Conservation (phyloP, 2,797 vertebrate species). For the Chromis chromis region DNA sequence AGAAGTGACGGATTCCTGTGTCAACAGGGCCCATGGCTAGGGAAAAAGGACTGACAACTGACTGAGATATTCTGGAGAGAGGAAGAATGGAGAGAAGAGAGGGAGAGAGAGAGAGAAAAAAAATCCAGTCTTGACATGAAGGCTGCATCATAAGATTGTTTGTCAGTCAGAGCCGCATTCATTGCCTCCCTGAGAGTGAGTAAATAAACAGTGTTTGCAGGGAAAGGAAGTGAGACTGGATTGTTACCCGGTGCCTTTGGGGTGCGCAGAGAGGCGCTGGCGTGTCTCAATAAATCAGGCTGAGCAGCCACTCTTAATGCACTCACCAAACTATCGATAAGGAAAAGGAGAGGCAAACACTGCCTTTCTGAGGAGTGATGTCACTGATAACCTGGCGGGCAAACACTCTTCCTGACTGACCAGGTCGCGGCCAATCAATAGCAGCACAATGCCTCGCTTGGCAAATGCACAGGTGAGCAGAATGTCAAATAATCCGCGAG, state of each 20-base stretch:
- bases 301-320: slow-evolving; percentile 74
- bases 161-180: slow-evolving; percentile 76
- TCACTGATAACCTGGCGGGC: slow-evolving; percentile 77
- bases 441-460: slow-evolving; percentile 64
- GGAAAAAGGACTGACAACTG: slow-evolving; percentile 77
- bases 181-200: slow-evolving; percentile 73
- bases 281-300: slow-evolving; percentile 78
- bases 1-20: slow-evolving; percentile 81
- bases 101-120: slow-evolving; percentile 7
- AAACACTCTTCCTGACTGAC: slow-evolving; percentile 64
- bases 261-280: slow-evolving; percentile 55
- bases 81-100: slow-evolving; percentile 37
- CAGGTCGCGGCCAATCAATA: slow-evolving; percentile 74
- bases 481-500: slow-evolving; percentile 70
- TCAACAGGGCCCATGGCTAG: slow-evolving; percentile 79
- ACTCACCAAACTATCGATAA: slow-evolving; percentile 79
- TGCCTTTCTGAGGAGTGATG: slow-evolving; percentile 71
- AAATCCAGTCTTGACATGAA: slow-evolving; percentile 74
- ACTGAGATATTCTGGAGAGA: slow-evolving; percentile 77
- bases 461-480: slow-evolving; percentile 72
- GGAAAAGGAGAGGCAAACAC: slow-evolving; percentile 51
- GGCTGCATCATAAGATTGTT: slow-evolving; percentile 80
- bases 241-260: slow-evolving; percentile 76
- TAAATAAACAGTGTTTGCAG: slow-evolving; percentile 80
- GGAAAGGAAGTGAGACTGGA: slow-evolving; percentile 71